Evolutionary conservation across 2,113 vertebrate genomes (phyloP).

Genomic region (Scophthalmus maximus): DNA sequence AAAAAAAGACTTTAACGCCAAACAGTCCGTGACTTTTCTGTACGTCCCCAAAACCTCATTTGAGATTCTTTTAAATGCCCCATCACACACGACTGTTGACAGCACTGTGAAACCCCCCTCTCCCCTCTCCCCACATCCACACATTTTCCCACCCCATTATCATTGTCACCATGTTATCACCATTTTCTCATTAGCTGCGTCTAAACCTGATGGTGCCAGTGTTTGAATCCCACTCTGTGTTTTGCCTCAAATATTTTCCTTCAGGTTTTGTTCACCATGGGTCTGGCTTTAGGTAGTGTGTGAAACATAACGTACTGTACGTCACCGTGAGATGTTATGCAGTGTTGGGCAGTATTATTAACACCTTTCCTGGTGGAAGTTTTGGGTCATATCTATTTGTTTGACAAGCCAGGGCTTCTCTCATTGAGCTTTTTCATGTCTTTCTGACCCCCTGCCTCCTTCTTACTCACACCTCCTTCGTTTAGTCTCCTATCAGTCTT

Average conservation of each 20-base stretch:
- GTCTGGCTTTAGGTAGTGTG: constrained; percentile 21
- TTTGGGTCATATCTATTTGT: constrained; percentile 20
- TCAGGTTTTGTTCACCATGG: constrained; percentile 32
- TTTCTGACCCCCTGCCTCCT: no score
- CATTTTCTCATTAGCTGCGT: constrained; percentile 60
- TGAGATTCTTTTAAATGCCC: not conserved
- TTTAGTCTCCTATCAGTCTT: constrained; percentile 25
- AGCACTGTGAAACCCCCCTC: not conserved
- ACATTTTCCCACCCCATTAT: constrained; percentile 51
- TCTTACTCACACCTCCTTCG: constrained; percentile 30
- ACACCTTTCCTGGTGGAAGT: not conserved
- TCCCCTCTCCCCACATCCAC: constrained; percentile 47
- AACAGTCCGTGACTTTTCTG: constrained; percentile 15
- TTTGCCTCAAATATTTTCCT: not conserved
- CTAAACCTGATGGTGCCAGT: constrained; percentile 26
- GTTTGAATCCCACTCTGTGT: not conserved
- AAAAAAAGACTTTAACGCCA: constrained; percentile 35
- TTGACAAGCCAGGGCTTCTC: constrained; percentile 16
- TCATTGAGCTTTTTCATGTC: constrained; percentile 17
- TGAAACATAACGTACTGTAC: not conserved
- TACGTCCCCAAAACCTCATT: constrained; percentile 2
- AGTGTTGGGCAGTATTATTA: constrained; percentile 18
- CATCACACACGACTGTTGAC: constrained; percentile 44
- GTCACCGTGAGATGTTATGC: constrained; percentile 30
- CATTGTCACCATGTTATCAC: constrained; percentile 69